Percentiles rank a stretch among this genome's conserved stretches.
Evolutionary conservation across 2,888 invertebrate genomes (phyloP).

Genomic region (Gnatocerus cornutus): DNA sequence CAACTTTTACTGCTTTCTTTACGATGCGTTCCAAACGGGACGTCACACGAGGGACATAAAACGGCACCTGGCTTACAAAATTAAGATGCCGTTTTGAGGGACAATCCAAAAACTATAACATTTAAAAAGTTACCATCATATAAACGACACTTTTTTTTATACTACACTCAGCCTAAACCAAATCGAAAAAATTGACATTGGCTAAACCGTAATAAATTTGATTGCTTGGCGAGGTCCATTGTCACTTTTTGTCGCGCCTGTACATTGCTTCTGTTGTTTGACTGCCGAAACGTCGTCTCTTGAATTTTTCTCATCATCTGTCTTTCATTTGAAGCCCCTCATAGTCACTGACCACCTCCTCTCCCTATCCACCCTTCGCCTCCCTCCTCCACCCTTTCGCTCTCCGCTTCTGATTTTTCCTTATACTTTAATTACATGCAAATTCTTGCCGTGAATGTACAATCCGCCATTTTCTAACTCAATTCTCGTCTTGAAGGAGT

Average conservation of each 20-base stretch:
- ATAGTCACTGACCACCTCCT: conserved; percentile 22
- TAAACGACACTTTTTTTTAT: too few relatives aligned
- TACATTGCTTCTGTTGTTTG: too few relatives aligned
- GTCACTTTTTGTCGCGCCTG: too few relatives aligned
- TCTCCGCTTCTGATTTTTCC: conserved; percentile 69
- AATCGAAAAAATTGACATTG: too few relatives aligned
- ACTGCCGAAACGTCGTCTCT: neutral
- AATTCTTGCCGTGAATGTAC: conserved; percentile 71
- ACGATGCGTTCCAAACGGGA: conserved; percentile 22
- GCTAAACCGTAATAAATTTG: too few relatives aligned
- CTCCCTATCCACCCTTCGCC: neutral
- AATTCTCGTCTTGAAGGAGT: conserved; percentile 69
- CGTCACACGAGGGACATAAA: conserved; percentile 14
- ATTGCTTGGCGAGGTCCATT: too few relatives aligned
- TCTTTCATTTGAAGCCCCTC: neutral
- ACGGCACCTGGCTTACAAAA: conserved; percentile 6
- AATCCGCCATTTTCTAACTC: conserved; percentile 71
- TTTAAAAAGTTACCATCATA: too few relatives aligned
- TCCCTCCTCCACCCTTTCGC: conserved; percentile 44
- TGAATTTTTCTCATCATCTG: neutral
- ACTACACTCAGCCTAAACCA: too few relatives aligned
- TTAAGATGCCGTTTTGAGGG: conserved; percentile 13
- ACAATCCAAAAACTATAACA: too few relatives aligned
- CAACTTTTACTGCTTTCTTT: conserved; percentile 35
- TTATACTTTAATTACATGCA: conserved; percentile 72